phyloP scores from a whole-genome alignment of 2,888 invertebrate genomes.

The Archips xylosteana region DNA sequence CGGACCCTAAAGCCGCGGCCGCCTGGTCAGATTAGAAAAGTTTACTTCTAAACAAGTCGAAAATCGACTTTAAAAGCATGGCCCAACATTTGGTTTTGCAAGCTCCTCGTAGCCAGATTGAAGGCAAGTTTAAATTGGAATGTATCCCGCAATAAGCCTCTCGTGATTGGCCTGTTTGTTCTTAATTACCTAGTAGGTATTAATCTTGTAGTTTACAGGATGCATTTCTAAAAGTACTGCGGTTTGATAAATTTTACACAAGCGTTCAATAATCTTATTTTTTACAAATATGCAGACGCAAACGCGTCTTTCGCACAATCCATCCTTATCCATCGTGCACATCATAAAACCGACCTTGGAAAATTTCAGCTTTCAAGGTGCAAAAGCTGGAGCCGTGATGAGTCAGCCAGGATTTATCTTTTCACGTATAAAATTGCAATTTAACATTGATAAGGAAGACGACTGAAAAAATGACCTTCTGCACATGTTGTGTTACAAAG shows the following conservation, averaged over 20 bases:
- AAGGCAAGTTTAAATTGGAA: constrained; percentile 85
- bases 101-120: constrained; percentile 73
- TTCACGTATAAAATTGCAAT: too few relatives aligned
- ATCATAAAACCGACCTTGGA: too few relatives aligned
- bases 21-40: constrained; percentile 84
- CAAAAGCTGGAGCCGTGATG: too few relatives aligned
- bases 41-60: constrained; percentile 77
- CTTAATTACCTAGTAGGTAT: constrained; percentile 76
- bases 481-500: too few relatives aligned
- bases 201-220: constrained; percentile 76
- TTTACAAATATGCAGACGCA: too few relatives aligned
- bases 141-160: constrained; percentile 84
- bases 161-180: constrained; percentile 84
- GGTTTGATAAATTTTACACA: constrained; percentile 49
- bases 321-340: too few relatives aligned
- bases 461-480: not conserved
- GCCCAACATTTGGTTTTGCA: constrained; percentile 83
- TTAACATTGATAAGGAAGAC: too few relatives aligned
- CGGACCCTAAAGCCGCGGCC: constrained; percentile 73
- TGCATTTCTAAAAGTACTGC: constrained; percentile 55
- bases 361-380: too few relatives aligned
- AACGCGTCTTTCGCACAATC: too few relatives aligned
- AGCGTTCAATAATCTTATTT: not conserved
- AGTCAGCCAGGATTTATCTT: too few relatives aligned
- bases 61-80: constrained; percentile 83